A percentile compares a stretch with the other conserved stretches of the same genome.
Conservation (phyloP, 2,888 invertebrate species). For the Hedychridium roseum region DNA sequence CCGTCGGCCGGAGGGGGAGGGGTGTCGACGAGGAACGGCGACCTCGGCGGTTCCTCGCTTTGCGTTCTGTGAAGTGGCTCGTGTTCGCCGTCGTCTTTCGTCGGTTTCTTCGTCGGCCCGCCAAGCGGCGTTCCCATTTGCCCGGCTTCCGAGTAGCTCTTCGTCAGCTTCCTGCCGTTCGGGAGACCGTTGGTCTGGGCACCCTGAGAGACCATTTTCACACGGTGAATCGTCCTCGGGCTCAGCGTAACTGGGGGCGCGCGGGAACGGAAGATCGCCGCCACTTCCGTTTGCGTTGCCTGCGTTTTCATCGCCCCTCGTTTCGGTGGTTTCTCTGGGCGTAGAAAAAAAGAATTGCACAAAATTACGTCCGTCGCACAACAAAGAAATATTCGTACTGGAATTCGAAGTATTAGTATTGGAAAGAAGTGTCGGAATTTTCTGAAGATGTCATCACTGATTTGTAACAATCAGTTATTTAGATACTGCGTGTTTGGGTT, state of each 20-base stretch:
- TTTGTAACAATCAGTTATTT: too few species aligned
- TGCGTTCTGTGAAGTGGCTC: slow-evolving; percentile 83
- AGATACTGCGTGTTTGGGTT: too few species aligned
- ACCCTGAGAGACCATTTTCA: slow-evolving; percentile 89
- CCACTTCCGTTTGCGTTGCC: slow-evolving; percentile 89
- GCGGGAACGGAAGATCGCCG: slow-evolving; percentile 67
- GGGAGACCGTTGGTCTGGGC: slow-evolving; percentile 87
- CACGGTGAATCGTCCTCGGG: slow-evolving; percentile 84
- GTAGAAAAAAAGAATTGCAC: too few species aligned
- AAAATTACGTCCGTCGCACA: too few species aligned
- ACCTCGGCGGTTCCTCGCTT: slow-evolving; percentile 83
- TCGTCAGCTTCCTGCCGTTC: slow-evolving; percentile 80
- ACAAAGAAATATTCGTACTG: too few species aligned
- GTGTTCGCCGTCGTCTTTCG: slow-evolving; percentile 67
- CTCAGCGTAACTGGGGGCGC: slow-evolving; percentile 72
- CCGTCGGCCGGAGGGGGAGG: slow-evolving; percentile 62
- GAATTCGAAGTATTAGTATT: too few species aligned
- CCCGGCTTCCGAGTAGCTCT: slow-evolving; percentile 84
- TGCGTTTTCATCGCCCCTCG: slow-evolving; percentile 90
- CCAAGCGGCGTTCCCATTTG: slow-evolving; percentile 60
- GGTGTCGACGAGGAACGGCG: slow-evolving; percentile 73
- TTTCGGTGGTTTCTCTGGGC: slow-evolving; percentile 79
- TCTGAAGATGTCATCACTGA: too few species aligned
- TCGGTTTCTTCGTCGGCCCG: slow-evolving; percentile 36
- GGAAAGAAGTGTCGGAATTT: too few species aligned